A percentile compares a stretch with the other conserved stretches of the same genome.
phyloP scores from a whole-genome alignment of 2,888 invertebrate species.

The Chalcis sispes region DNA sequence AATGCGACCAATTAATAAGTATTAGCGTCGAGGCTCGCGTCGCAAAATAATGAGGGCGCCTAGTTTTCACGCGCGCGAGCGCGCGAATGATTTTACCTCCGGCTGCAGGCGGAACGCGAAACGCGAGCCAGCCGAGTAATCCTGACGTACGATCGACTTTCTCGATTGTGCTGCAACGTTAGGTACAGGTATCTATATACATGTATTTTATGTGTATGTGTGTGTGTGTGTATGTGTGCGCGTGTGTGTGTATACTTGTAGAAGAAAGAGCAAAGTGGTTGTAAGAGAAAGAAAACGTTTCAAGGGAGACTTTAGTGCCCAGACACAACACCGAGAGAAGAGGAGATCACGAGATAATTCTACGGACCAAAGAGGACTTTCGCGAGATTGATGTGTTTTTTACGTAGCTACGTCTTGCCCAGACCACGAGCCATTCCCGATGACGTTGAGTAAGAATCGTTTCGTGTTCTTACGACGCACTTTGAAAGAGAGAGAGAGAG shows the following conservation, averaged over 20 bases:
- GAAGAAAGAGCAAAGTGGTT: not conserved
- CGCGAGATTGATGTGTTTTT: conserved; percentile 48
- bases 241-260: too few relatives aligned
- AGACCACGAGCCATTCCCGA: not conserved
- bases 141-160: conserved; percentile 53
- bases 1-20: conserved; percentile 66
- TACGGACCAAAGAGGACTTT: conserved; percentile 22
- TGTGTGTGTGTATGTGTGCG: too few relatives aligned
- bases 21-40: conserved; percentile 59
- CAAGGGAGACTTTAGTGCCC: not conserved
- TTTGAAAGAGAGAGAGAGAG: too few relatives aligned
- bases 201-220: too few relatives aligned
- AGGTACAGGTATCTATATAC: too few relatives aligned
- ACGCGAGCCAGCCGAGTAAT: conserved; percentile 22
- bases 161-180: too few relatives aligned
- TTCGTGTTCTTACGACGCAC: conserved; percentile 18
- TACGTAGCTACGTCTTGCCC: conserved; percentile 24
- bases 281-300: not conserved
- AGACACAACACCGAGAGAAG: not conserved
- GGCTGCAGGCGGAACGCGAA: not conserved
- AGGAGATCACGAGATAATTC: not conserved
- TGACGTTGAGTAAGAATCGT: conserved; percentile 29
- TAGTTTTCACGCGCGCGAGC: too few relatives aligned
- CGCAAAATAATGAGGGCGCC: conserved; percentile 43
- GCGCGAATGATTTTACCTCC: conserved; percentile 30